These are phyloP conservation scores for Mustelus asterias DNA, from an alignment of 2,113 vertebrate species.

Conservation along the genomic window DNA sequence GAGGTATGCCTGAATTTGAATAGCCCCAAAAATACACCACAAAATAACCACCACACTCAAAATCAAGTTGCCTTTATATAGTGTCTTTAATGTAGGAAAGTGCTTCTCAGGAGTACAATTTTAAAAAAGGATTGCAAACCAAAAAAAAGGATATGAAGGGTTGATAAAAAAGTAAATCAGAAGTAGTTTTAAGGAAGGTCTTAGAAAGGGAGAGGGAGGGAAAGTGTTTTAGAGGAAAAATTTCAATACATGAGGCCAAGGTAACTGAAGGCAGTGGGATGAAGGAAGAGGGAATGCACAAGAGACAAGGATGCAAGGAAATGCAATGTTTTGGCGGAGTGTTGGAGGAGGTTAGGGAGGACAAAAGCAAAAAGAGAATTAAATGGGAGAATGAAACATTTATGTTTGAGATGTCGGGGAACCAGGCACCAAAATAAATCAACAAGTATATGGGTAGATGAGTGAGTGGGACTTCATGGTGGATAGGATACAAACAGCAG, in stretches of 20 bases:
- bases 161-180: not conserved
- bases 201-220: not conserved
- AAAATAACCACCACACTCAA: not conserved
- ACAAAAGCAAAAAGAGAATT: not conserved
- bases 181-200: not conserved
- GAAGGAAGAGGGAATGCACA: no score
- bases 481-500: not conserved
- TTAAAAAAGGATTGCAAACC: not conserved
- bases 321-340: not conserved
- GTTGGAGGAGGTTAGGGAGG: not conserved
- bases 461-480: not conserved
- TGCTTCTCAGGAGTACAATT: not conserved
- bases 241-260: not conserved
- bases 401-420: not conserved
- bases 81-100: not conserved
- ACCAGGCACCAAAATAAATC: not conserved
- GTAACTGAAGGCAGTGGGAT: no score
- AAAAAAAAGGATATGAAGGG: not conserved
- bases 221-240: not conserved
- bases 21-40: not conserved
- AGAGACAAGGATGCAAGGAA: not conserved
- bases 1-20: no score
- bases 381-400: not conserved
- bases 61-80: not conserved
- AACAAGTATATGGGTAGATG: not conserved